Evolutionary conservation across 1,140 invertebrate species (phyloP).

Genomic region (Drosophila busckii): DNA sequence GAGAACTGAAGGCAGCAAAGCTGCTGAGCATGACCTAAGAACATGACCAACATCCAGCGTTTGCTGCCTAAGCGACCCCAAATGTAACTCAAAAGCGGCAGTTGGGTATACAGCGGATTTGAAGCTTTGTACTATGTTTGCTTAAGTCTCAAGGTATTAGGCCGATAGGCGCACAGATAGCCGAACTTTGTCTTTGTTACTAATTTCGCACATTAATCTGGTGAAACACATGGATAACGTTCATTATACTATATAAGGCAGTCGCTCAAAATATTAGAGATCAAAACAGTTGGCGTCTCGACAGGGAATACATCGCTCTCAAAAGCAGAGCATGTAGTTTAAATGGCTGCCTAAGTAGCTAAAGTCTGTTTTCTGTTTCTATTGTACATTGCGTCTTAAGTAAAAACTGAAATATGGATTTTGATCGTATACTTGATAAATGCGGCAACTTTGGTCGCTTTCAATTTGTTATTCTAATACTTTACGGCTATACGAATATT

Average conservation of each 20-base stretch:
- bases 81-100: slow-evolving; percentile 4
- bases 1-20: too few relatives aligned
- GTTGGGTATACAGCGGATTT: slow-evolving; percentile 11
- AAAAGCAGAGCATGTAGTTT: slow-evolving; percentile 62
- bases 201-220: slow-evolving; percentile 50
- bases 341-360: neutral
- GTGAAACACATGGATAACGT: slow-evolving; percentile 3
- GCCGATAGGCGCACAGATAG: slow-evolving; percentile 29
- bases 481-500: slow-evolving; percentile 81
- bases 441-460: slow-evolving; percentile 83
- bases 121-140: slow-evolving; percentile 27
- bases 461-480: slow-evolving; percentile 81
- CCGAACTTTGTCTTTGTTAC: slow-evolving; percentile 35
- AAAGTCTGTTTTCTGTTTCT: neutral
- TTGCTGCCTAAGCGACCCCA: too few relatives aligned
- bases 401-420: slow-evolving; percentile 73
- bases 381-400: neutral
- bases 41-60: too few relatives aligned
- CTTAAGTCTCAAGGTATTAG: slow-evolving; percentile 21
- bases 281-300: slow-evolving; percentile 27
- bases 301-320: too few relatives aligned
- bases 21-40: too few relatives aligned
- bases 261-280: slow-evolving; percentile 2
- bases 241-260: slow-evolving; percentile 54
- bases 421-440: slow-evolving; percentile 81